Percentiles rank a stretch among this genome's conserved stretches.
These are phyloP conservation scores for Mythimna lalbum DNA, from an alignment of 2,888 invertebrate genomes.

Conservation along the genomic window DNA sequence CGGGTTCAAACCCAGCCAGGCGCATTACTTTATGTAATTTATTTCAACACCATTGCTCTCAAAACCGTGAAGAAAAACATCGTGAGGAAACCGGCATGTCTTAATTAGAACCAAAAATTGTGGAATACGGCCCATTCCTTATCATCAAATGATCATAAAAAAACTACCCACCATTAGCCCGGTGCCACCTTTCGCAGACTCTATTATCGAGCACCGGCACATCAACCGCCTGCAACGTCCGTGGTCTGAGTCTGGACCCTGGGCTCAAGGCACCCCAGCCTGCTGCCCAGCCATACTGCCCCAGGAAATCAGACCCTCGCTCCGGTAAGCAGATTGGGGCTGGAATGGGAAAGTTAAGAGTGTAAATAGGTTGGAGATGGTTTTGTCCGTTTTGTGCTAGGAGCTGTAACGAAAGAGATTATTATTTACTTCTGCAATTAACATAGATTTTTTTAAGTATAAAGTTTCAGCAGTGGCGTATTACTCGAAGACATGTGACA, in stretches of 20 bases:
- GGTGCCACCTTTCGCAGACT: conserved; percentile 92
- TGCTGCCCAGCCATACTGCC: conserved; percentile 97
- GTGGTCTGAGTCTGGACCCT: conserved; percentile 96
- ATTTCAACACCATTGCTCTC: too few relatives aligned
- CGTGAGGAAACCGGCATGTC: too few relatives aligned
- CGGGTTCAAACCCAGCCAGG: too few relatives aligned
- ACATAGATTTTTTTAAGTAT: too few relatives aligned
- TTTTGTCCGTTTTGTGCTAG: background rate
- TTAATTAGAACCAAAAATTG: too few relatives aligned
- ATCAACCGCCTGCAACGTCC: conserved; percentile 97
- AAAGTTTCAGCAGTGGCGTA: too few relatives aligned
- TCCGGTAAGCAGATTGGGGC: conserved; percentile 97
- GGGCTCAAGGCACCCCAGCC: conserved; percentile 97
- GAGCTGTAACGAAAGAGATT: background rate
- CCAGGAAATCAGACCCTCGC: conserved; percentile 96
- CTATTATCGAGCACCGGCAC: conserved; percentile 98
- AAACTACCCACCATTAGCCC: conserved; percentile 89
- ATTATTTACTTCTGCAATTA: too few relatives aligned
- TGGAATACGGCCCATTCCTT: too few relatives aligned
- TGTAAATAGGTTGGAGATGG: background rate
- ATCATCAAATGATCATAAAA: too few relatives aligned
- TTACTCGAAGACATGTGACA: too few relatives aligned
- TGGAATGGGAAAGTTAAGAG: conserved; percentile 71
- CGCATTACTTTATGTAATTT: too few relatives aligned
- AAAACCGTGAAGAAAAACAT: too few relatives aligned